Percentiles rank a stretch among this genome's conserved stretches.
These are phyloP conservation scores for Xestia sexstrigata DNA, from an alignment of 2,888 invertebrate genomes.

Conservation along the genomic window DNA sequence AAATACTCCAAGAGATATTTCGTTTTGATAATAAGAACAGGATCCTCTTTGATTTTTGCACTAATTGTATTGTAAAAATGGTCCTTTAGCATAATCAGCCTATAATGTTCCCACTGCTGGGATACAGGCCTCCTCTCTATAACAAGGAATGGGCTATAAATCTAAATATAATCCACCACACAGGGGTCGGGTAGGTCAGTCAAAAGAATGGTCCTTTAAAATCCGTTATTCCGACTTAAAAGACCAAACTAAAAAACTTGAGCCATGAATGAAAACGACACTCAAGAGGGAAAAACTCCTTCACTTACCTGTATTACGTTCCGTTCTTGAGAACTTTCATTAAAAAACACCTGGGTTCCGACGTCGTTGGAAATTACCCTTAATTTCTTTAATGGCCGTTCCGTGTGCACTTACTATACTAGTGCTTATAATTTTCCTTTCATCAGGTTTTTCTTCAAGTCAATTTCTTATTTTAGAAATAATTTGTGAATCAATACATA, in stretches of 20 bases:
- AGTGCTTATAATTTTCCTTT: constrained; percentile 44
- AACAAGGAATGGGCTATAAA: too few relatives aligned
- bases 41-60: background rate
- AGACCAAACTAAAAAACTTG: background rate
- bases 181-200: too few relatives aligned
- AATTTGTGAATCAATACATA: constrained; percentile 1
- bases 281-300: constrained; percentile 33
- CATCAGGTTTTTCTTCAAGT: constrained; percentile 26
- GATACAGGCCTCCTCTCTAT: too few relatives aligned
- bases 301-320: constrained; percentile 24
- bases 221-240: background rate
- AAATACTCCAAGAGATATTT: background rate
- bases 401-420: constrained; percentile 25
- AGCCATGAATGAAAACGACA: constrained; percentile 16
- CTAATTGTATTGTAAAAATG: background rate
- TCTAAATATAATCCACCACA: too few relatives aligned
- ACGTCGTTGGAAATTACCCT: constrained; percentile 49
- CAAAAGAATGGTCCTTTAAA: background rate
- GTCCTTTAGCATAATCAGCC: background rate
- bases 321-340: constrained; percentile 45
- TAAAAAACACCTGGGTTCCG: constrained; percentile 45
- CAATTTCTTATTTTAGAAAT: constrained; percentile 17
- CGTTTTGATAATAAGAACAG: background rate
- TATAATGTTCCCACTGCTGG: too few relatives aligned
- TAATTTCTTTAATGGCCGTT: constrained; percentile 52